Evolutionary conservation across 2,113 vertebrate genomes (phyloP), one percentile per base, ranked within the genome.

Genomic region (Tyrannus savana): DNA sequence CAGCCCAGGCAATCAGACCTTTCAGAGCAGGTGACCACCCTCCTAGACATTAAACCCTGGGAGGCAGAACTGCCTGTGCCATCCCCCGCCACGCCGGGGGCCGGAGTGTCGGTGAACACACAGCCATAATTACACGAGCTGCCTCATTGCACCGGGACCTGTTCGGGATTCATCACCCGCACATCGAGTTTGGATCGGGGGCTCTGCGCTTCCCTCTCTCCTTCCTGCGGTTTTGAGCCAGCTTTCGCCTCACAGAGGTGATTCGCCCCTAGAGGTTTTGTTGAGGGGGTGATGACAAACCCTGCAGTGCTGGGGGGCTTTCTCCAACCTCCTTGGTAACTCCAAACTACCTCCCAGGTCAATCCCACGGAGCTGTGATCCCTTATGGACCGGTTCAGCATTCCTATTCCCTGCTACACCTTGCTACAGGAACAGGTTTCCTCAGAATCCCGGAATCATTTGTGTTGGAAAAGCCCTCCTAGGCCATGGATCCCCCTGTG

Each of bases 1-100:
- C 93, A 92, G 91, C 55, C 85, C 59, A 87, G 87, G 74, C 79
- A 96, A 89, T 95, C 89, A 93, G 91, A 83, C 49, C 68, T 93
- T 93, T 95, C 64, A 78, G 84, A 91, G 75, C 33, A 91, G 75
- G 66, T 84, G 80, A 91, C 66, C 75, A 39, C n/a, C 46, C 59
- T 96, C 81, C 58, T 58, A 69, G 74, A 8, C 67, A 31, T 67
- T 64, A 55, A 93, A 69, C 90, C 60, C 68, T 47, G 12, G 12
- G 52, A 90, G 23, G 89, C 53, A 88, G 75, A 59, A 27, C 60
- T 37, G 17, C 47, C 81, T 37, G 55, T 33, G 71, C 66, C 84
- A 16, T 56, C 25, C 62, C 50, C 74, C 7, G 53, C 3, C 14
- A 85, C 12, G n/a, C 68, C 5, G 63, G 86, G 79, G 37, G 84